Evolutionary conservation across 2,113 vertebrate species (phyloP).

Genomic region (Apaloderma vittatum): DNA sequence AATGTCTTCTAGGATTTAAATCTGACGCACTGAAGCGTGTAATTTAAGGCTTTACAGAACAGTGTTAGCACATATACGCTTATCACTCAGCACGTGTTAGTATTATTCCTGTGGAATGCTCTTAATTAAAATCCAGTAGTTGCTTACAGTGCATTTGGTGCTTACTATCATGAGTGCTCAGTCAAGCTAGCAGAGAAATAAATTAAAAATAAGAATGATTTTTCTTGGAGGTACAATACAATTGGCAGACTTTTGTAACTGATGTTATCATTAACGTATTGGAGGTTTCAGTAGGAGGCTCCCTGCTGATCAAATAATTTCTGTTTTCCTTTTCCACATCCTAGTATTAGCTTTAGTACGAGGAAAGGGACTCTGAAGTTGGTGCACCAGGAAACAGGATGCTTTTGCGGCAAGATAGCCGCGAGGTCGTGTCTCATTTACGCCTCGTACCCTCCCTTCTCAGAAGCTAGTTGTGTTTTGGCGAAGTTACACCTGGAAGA

Average conservation of each 20-base stretch:
- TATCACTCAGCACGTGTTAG: conserved; percentile 37
- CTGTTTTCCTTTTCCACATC: neutral
- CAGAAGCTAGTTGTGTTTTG: neutral
- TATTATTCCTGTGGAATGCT: conserved; percentile 54
- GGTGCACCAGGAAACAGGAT: neutral
- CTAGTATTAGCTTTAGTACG: neutral
- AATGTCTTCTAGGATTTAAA: conserved; percentile 43
- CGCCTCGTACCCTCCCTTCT: neutral
- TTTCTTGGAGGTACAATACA: neutral
- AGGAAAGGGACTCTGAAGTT: neutral
- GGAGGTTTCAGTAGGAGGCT: neutral
- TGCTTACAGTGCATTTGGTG: neutral
- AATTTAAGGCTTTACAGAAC: conserved; percentile 44
- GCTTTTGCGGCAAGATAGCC: neutral
- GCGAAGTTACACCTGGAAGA: neutral
- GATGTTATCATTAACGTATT: neutral
- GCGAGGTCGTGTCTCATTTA: neutral
- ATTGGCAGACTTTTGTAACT: neutral
- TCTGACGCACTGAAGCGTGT: neutral
- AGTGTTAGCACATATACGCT: neutral
- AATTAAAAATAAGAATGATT: neutral
- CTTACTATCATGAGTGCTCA: neutral
- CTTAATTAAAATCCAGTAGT: conserved; percentile 47
- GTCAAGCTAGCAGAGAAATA: neutral
- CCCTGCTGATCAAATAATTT: neutral